Base-by-base conservation (phyloP, 2,888 invertebrate genomes). In the Cantharis rustica region DNA sequence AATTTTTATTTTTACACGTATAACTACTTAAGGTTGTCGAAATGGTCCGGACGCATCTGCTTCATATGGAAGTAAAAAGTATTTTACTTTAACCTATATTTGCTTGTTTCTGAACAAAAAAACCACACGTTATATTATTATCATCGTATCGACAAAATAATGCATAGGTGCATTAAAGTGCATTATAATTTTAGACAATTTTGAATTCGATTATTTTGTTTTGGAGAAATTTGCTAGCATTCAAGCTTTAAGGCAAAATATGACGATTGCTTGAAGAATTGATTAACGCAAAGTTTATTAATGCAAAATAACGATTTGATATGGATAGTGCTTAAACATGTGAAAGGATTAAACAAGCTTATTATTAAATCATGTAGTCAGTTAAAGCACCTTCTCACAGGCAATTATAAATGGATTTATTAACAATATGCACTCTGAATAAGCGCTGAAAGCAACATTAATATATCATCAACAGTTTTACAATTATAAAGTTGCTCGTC, bases 351-450 rank as follows among this genome's bases (percentile, higher is more conserved):
- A 74, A 74, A 61, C 66, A 71, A 69, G 70, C 70, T 75, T 68
- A 75, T 72, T 75, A 72, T 75, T 75, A 68, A 75, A 75, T 75
- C 75, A 80, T 79, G 80, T 79, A 80, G 80, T 81, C 78, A 81
- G 75, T 77, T 78, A 75, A 73, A 69, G 76, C 80, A 79, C 73
- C 80, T 81, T 83, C 83, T 83, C 84, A 83, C 83, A 81, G 82
- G 82, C 82, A 83, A 83, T 83, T 84, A 84, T 83, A 83, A 83
- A 83, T 83, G 82, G 82, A 84, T 83, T 83, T 83, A 82, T 83
- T 83, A 83, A 83, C 84, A 83, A 82, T 82, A 83, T 81, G 80
- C 80, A 83, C 83, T 82, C 81, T 79, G 80, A 80, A 81, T 80
- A 82, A 82, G 82, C 82, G 80, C 80, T 81, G 82, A 84, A 83